These are phyloP conservation scores for Cassiopea xamachana DNA, from an alignment of 30 jellyfish, hydroid and myxozoan genomes.

Conservation along the genomic window DNA sequence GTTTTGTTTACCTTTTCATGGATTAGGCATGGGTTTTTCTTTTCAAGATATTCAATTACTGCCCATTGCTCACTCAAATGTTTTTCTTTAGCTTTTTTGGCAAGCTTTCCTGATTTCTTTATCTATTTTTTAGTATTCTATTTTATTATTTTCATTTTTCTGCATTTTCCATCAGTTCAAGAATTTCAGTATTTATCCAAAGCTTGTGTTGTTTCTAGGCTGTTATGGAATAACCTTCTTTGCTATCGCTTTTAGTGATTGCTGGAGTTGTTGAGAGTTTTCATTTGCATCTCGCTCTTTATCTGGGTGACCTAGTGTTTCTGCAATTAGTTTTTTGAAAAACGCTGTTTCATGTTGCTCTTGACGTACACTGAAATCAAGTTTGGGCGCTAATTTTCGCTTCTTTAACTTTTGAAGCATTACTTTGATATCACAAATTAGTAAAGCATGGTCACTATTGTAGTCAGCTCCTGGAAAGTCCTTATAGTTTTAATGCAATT, in stretches of 20 bases:
- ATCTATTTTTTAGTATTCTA: too few relatives aligned
- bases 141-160: not conserved
- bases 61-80: not conserved
- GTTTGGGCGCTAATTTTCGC: not conserved
- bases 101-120: not conserved
- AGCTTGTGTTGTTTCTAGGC: not conserved
- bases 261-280: not conserved
- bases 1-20: conserved; percentile 5
- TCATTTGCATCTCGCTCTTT: not conserved
- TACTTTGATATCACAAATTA: too few relatives aligned
- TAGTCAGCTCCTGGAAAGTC: conserved; percentile 55
- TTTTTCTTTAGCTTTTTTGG: not conserved
- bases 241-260: too few relatives aligned
- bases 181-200: conserved; percentile 44
- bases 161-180: conserved; percentile 19
- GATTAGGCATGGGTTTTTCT: not conserved
- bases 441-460: too few relatives aligned
- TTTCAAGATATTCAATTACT: not conserved
- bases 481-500: not conserved
- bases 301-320: too few relatives aligned
- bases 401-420: not conserved
- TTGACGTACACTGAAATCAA: not conserved
- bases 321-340: too few relatives aligned
- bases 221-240: not conserved
- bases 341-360: not conserved